Evolutionary conservation across 2,113 vertebrate genomes (phyloP), one percentile per base, ranked within the genome.

Genomic region (Thalassarche chlororhynchos): DNA sequence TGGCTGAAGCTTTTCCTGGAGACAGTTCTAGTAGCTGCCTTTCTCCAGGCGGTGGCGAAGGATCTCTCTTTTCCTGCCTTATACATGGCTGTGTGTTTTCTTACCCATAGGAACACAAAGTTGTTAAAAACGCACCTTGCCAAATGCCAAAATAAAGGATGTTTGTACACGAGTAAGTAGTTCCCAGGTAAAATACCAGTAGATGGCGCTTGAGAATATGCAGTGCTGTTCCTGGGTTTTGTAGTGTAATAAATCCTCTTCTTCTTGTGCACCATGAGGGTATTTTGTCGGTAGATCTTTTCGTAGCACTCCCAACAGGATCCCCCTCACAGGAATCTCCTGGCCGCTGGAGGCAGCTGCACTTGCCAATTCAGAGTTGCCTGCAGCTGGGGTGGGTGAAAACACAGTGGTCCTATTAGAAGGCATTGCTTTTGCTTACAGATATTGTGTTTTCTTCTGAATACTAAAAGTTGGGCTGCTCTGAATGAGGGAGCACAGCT

Each of bases 161-260:
- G 0, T 12, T 10, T 1, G 31, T 2, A 40, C 0, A 9, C 9
- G 1, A 1, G 23, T 9, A 7, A 51, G 42, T 12, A 12, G 44
- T 40, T 86, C 18, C 12, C 17, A 1, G 49, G 21, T 12, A 34
- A 70, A 66, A 10, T 1, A 23, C 83, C 95, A n/a, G 96, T 8
- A 97, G 97, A 57, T 96, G 96, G 96, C 92, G 84, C 55, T 26
- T 78, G 86, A 91, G 95, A 93, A 93, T 24, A 47, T 0, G 24
- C 57, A 18, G 87, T 31, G 31, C 21, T 6, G 7, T 26, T 60
- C 32, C 24, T 21, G 20, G 12, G 6, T 9, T 69, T 19, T 29
- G 29, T 2, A 24, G 34, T 3, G 0, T 0, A 5, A 23, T 10
- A n/a, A 47, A 24, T 40, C 20, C 26, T 47, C 44, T 4, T 47